Base-by-base conservation (phyloP, 2,888 invertebrate species). In the Apotomis capreana region DNA sequence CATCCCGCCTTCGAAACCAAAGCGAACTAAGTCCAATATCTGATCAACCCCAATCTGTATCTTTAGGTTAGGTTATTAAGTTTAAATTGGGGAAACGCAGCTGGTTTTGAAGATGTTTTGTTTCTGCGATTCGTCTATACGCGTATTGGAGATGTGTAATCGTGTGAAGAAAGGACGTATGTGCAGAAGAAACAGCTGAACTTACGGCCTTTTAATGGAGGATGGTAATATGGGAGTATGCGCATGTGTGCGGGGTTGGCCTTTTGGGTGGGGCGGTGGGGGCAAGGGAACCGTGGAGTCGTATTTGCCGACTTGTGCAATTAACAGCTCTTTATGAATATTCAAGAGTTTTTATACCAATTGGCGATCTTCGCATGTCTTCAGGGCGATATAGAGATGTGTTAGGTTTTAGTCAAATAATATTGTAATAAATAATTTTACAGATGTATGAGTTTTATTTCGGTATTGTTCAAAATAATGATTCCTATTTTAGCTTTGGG, bases 241-340 rank as follows among this genome's bases (percentile, higher is more conserved):
- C 55, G 36, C 61, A 57, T 71, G 70, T 60, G 71, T 61, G 81
- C 78, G 82, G 87, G 90, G 89, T 88, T 90, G 88, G 90, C 87
- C 91, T 91, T 91, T 91, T 89, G 87, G 85, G 82, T 83, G 81
- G 81, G 77, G 81, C 74, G 77, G 78, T 75, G 76, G 78, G 80
- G 78, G 77, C 74, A 80, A 81, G 80, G 81, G 80, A 79, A 58
- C 85, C 83, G 83, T 85, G 77, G 88, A 89, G 88, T 87, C 89
- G 88, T 92, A 92, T 92, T 92, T 92, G 89, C 89, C 85, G 87
- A 90, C 89, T 92, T 91, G 92, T 91, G 92, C 92, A 92, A 92
- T 92, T 92, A 92, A 91, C 92, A 91, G 89, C 88, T 89, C 90
- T 91, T 91, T 91, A 92, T 92, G 90, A 92, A 92, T 92, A 92